These are phyloP conservation scores for Copidosoma aretas DNA, from an alignment of 2,888 invertebrate species.

Conservation along the genomic window DNA sequence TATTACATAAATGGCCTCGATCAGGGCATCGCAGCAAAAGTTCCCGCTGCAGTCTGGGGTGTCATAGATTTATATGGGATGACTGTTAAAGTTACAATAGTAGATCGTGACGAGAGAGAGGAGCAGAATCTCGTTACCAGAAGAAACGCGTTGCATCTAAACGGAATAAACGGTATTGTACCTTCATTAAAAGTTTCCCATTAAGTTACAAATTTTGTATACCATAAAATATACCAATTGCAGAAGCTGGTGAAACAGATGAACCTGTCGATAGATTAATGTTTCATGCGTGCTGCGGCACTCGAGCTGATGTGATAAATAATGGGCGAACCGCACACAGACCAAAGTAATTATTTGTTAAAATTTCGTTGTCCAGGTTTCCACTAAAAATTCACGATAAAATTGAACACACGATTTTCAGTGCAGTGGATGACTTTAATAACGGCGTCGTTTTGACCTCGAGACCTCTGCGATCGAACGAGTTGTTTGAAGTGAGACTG, in stretches of 20 bases:
- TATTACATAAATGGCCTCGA: constrained; percentile 93
- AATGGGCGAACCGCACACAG: constrained; percentile 89
- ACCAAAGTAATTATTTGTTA: constrained; percentile 74
- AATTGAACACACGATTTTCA: constrained; percentile 50
- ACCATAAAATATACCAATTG: neutral
- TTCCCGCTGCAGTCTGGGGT: constrained; percentile 86
- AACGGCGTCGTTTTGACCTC: constrained; percentile 92
- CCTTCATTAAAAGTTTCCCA: neutral
- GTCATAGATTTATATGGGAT: constrained; percentile 95
- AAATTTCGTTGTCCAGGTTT: neutral
- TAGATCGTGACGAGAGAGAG: constrained; percentile 82
- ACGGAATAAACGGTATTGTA: constrained; percentile 51
- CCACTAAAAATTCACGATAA: no score
- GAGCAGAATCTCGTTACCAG: constrained; percentile 77
- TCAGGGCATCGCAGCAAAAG: constrained; percentile 88
- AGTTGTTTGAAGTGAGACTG: constrained; percentile 89
- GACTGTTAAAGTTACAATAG: constrained; percentile 89
- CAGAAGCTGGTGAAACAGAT: constrained; percentile 56
- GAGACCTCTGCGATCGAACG: constrained; percentile 83
- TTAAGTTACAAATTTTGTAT: no score
- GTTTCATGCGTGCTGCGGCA: constrained; percentile 91
- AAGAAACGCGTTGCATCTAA: constrained; percentile 69
- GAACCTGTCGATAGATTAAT: constrained; percentile 72
- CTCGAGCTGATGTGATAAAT: constrained; percentile 90
- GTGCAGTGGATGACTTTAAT: constrained; percentile 91